Evolutionary conservation across 2,113 vertebrate genomes (phyloP), one percentile per base, ranked within the genome.

Genomic region (Ginglymostoma cirratum): DNA sequence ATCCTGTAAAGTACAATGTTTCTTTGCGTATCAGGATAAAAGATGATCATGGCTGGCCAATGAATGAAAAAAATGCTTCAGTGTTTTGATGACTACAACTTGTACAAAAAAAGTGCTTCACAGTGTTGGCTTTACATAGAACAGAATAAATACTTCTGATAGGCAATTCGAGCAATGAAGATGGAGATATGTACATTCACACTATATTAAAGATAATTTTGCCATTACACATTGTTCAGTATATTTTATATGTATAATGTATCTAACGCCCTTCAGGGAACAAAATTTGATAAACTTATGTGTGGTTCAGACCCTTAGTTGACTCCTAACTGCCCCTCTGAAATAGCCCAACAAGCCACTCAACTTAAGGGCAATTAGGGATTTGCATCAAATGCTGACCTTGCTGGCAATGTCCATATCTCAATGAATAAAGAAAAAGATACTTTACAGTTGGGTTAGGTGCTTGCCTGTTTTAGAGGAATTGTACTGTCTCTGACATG

Each of bases 1-100:
- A 96, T 97, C 96, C 96, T 96, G 96, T 96, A 97, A 97, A 67
- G 97, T 96, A 96, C 96, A 92, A 96, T 96, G 95, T 96, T 96
- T 95, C 96, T 55, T 78, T 96, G 96, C 96, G 94, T 96, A 0
- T 92, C 96, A 90, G 70, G 96, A 92, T 96, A 96, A 96, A 97
- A 96, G 97, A 97, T 97, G 97, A 96, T 97, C 96, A 96, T 96
- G 97, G 96, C 96, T 96, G 96, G 95, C 94, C 96, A 96, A 96
- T 95, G 96, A 96, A 96, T 95, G 96, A 97, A 95, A 97, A 95
- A 97, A 96, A 95, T 96, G 96, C 96, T 96, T 96, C 96, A 96
- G 95, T 96, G 97, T 96, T 96, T 96, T 96, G 96, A 34, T 95
- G 86, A 94, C 94, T 89, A 97, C 97, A 96, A 96, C 86, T 52